Percentiles rank a stretch among this genome's conserved stretches.
Evolutionary conservation across 1,140 invertebrate species (phyloP).

Genomic region (Drosophila tani): DNA sequence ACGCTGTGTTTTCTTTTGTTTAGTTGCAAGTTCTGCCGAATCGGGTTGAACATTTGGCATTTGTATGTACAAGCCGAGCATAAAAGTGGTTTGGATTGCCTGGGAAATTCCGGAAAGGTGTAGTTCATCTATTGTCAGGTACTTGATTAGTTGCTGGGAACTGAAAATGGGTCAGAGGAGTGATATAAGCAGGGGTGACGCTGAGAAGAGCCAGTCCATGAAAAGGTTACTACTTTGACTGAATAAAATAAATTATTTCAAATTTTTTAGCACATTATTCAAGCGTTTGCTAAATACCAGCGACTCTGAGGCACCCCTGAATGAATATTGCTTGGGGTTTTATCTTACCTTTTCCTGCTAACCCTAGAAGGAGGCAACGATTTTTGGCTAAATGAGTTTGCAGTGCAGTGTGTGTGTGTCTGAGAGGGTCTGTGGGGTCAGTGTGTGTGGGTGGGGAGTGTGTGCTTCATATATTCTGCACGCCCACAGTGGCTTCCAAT

Average conservation of each 20-base stretch:
- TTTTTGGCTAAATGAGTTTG: conserved; percentile 49
- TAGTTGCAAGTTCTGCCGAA: conserved; percentile 23
- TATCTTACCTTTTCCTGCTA: neutral
- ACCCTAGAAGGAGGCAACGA: conserved; percentile 42
- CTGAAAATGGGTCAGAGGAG: conserved; percentile 17
- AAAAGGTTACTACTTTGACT: neutral
- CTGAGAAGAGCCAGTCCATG: neutral
- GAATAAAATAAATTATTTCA: neutral
- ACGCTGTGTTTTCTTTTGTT: conserved; percentile 16
- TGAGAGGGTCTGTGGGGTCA: conserved; percentile 9
- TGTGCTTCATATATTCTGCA: conserved; percentile 26
- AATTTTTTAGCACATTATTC: neutral
- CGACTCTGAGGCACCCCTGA: conserved; percentile 1
- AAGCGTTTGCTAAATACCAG: neutral
- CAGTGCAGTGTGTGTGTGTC: conserved; percentile 38
- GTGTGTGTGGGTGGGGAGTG: conserved; percentile 17
- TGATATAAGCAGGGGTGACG: neutral
- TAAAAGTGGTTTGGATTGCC: conserved; percentile 3
- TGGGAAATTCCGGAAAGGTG: conserved; percentile 31
- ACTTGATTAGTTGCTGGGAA: conserved; percentile 74
- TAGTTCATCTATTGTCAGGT: conserved; percentile 80
- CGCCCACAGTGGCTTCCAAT: conserved; percentile 69
- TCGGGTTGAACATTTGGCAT: conserved; percentile 19
- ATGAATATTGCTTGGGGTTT: neutral
- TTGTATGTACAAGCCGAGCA: conserved; percentile 63